These are phyloP conservation scores for Thymelicus acteon DNA, from an alignment of 2,888 invertebrate genomes.

Conservation along the genomic window DNA sequence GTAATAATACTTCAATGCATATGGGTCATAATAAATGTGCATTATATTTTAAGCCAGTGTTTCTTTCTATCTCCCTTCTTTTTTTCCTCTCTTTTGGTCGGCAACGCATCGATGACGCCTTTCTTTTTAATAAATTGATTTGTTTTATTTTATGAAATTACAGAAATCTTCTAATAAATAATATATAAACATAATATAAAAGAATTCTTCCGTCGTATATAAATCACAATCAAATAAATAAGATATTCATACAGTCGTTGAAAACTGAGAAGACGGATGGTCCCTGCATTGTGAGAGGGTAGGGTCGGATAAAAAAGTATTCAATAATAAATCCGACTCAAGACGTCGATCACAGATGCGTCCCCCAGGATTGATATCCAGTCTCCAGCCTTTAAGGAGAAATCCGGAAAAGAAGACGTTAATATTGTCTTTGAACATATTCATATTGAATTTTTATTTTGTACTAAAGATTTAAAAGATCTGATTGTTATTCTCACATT, in stretches of 20 bases:
- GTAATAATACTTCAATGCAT: too few relatives aligned
- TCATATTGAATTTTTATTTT: conserved; percentile 26
- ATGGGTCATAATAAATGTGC: too few relatives aligned
- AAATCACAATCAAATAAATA: conserved; percentile 35
- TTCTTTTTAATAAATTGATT: too few relatives aligned
- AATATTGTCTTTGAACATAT: conserved; percentile 33
- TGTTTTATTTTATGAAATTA: too few relatives aligned
- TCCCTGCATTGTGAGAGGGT: conserved; percentile 60
- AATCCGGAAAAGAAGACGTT: conserved; percentile 13
- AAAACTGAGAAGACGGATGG: conserved; percentile 68
- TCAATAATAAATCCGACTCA: conserved; percentile 77
- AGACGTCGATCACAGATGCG: conserved; percentile 79
- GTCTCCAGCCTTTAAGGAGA: conserved; percentile 54
- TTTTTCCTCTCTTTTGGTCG: too few relatives aligned
- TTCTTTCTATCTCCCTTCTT: too few relatives aligned
- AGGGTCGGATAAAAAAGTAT: conserved; percentile 59
- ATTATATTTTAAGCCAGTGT: too few relatives aligned
- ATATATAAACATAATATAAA: background rate
- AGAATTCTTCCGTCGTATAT: conserved; percentile 23
- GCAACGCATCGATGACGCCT: too few relatives aligned
- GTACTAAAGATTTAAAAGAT: conserved; percentile 43
- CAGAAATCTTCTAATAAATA: too few relatives aligned
- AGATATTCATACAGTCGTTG: conserved; percentile 36
- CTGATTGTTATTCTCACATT: background rate
- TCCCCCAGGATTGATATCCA: conserved; percentile 57